phyloP scores from a whole-genome alignment of 2,888 invertebrate genomes.

The Drosophila flavopinicola region DNA sequence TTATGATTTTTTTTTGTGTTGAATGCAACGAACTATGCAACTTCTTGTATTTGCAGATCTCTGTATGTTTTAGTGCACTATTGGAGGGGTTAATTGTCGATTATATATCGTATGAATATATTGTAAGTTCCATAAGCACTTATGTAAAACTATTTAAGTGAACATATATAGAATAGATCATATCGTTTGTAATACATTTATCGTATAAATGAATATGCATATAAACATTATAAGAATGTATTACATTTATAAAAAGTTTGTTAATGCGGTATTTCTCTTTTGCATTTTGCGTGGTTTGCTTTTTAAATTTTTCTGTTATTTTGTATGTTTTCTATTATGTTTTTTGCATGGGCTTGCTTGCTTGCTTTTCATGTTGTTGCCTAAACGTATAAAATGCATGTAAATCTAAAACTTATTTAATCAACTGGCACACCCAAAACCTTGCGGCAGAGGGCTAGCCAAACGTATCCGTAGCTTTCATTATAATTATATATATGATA shows the following conservation, averaged over 20 bases:
- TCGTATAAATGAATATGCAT: background rate
- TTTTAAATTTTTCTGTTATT: conserved; percentile 3
- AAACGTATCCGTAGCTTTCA: conserved; percentile 19
- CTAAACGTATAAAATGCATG: conserved; percentile 72
- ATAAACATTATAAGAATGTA: conserved; percentile 33
- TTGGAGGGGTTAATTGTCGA: conserved; percentile 48
- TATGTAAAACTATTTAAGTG: conserved; percentile 33
- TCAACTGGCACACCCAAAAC: conserved; percentile 39
- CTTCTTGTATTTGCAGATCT: conserved; percentile 16
- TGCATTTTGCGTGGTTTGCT: conserved; percentile 9
- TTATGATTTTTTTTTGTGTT: conserved; percentile 18
- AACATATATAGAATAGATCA: conserved; percentile 35
- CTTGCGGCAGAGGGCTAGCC: conserved; percentile 9
- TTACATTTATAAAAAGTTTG: conserved; percentile 3
- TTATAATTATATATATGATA: conserved; percentile 20
- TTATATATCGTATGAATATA: conserved; percentile 40
- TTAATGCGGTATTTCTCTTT: background rate
- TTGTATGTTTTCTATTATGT: conserved; percentile 2
- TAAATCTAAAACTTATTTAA: conserved; percentile 73
- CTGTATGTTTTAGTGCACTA: conserved; percentile 20
- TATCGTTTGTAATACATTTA: conserved; percentile 37
- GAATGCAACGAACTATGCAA: conserved; percentile 49
- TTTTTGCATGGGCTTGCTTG: conserved; percentile 9
- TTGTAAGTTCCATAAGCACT: conserved; percentile 37
- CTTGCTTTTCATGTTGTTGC: conserved; percentile 14